These are phyloP conservation scores for Exaiptasia diaphana DNA, from an alignment of 64 coral and sea anemone species.

Conservation along the genomic window DNA sequence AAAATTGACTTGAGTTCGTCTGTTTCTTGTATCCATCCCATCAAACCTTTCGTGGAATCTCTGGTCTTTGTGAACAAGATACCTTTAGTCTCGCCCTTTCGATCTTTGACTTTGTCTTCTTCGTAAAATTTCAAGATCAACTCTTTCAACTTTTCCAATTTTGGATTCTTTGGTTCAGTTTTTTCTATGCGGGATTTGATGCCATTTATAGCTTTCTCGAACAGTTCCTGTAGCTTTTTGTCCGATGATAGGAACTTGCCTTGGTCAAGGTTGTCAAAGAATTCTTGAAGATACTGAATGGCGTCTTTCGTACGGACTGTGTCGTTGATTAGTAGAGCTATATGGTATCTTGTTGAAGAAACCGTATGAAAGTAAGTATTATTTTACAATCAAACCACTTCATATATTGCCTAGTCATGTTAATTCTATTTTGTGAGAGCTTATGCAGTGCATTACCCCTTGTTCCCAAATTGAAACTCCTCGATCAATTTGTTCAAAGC, in stretches of 20 bases:
- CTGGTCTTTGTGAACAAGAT: slow-evolving; percentile 76
- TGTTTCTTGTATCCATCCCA: slow-evolving; percentile 65
- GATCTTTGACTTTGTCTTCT: not conserved
- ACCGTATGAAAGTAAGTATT: no score
- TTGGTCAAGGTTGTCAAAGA: slow-evolving; percentile 52
- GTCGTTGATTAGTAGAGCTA: slow-evolving; percentile 58
- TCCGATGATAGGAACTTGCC: slow-evolving; percentile 43
- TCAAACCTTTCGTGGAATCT: slow-evolving; percentile 55
- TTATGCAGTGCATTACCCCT: no score
- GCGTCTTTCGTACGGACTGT: slow-evolving; percentile 80
- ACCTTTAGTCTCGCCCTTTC: slow-evolving; percentile 39
- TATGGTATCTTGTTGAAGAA: slow-evolving; percentile 66
- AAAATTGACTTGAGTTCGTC: slow-evolving; percentile 55
- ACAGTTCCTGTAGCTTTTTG: slow-evolving; percentile 33
- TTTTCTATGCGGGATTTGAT: not conserved
- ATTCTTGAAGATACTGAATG: slow-evolving; percentile 49
- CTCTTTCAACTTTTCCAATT: slow-evolving; percentile 56
- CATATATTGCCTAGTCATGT: no score
- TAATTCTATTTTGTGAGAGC: no score
- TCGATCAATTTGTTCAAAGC: no score
- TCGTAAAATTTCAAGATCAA: slow-evolving; percentile 58
- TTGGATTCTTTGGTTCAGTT: slow-evolving; percentile 50
- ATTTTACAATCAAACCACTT: no score
- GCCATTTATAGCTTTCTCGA: not conserved
- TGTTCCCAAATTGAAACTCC: no score